These are phyloP conservation scores for Muscina levida DNA, from an alignment of 2,888 invertebrate species.

Conservation along the genomic window DNA sequence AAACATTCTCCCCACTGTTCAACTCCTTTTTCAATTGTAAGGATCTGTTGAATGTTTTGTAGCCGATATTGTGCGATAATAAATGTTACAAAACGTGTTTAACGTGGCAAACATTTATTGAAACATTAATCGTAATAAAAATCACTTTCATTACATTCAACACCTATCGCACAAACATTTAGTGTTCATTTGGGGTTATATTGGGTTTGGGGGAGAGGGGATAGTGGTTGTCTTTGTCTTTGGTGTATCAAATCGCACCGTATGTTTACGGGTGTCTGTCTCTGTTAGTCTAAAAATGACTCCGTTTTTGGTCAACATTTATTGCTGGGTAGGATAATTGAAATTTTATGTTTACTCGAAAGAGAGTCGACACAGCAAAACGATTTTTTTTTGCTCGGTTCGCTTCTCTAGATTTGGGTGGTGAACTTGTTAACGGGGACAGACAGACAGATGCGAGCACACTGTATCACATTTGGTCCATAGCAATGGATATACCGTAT, in stretches of 20 bases:
- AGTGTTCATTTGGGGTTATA: constrained; percentile 68
- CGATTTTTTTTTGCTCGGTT: constrained; percentile 48
- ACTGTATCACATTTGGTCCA: constrained; percentile 51
- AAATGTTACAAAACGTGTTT: constrained; percentile 63
- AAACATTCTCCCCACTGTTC: constrained; percentile 26
- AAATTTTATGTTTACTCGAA: constrained; percentile 74
- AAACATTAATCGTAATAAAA: constrained; percentile 76
- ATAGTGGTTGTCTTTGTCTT: constrained; percentile 47
- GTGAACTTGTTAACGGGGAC: constrained; percentile 52
- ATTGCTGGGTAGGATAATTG: constrained; percentile 72
- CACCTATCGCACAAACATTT: constrained; percentile 70
- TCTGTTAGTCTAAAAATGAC: constrained; percentile 33
- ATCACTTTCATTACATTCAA: constrained; percentile 73
- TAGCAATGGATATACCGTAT: no score
- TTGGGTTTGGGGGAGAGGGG: constrained; percentile 2
- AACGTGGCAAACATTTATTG: constrained; percentile 75
- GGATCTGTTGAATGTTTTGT: constrained; percentile 38
- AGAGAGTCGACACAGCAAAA: constrained; percentile 63
- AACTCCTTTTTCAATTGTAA: neutral
- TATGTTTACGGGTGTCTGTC: neutral
- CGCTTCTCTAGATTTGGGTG: no score
- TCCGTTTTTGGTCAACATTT: constrained; percentile 51
- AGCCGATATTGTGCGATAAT: constrained; percentile 46
- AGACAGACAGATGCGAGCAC: constrained; percentile 6
- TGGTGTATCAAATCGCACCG: constrained; percentile 16